Percentiles rank a stretch among this genome's conserved stretches.
These are phyloP conservation scores for Stylophora pistillata DNA, from an alignment of 64 coral and sea anemone species.

Conservation along the genomic window DNA sequence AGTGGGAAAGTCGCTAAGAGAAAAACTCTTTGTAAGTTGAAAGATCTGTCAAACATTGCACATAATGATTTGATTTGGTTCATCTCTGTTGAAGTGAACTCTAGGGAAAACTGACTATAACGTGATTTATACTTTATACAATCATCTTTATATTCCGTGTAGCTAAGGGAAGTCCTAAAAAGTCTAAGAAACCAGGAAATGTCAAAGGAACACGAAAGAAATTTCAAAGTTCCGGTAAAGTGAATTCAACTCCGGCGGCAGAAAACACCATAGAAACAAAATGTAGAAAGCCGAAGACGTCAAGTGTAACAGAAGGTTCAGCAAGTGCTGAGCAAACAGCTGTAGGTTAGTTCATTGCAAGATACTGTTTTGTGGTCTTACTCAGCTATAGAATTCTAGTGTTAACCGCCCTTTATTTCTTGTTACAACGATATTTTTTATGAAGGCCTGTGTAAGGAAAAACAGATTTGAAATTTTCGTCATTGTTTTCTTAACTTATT, in stretches of 20 bases:
- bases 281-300: not conserved
- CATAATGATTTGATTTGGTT: not conserved
- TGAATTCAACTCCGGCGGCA: not conserved
- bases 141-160: not conserved
- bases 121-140: too few relatives aligned
- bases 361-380: not conserved
- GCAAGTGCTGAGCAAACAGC: slow-evolving; percentile 14
- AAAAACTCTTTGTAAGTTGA: slow-evolving; percentile 6
- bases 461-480: not conserved
- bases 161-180: slow-evolving; percentile 8
- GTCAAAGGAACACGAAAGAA: not conserved
- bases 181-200: slow-evolving; percentile 10
- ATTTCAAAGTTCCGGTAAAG: not conserved
- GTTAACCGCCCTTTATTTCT: not conserved
- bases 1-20: not conserved
- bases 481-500: too few relatives aligned
- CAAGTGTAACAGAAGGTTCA: not conserved
- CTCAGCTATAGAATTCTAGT: not conserved
- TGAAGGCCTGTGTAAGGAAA: not conserved
- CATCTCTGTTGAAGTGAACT: too few relatives aligned
- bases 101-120: too few relatives aligned
- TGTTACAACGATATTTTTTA: not conserved
- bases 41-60: not conserved
- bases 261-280: not conserved
- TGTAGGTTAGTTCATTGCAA: not conserved